These are phyloP conservation scores for Sminthurinus aureus DNA, from an alignment of 2,888 invertebrate genomes.

Conservation along the genomic window DNA sequence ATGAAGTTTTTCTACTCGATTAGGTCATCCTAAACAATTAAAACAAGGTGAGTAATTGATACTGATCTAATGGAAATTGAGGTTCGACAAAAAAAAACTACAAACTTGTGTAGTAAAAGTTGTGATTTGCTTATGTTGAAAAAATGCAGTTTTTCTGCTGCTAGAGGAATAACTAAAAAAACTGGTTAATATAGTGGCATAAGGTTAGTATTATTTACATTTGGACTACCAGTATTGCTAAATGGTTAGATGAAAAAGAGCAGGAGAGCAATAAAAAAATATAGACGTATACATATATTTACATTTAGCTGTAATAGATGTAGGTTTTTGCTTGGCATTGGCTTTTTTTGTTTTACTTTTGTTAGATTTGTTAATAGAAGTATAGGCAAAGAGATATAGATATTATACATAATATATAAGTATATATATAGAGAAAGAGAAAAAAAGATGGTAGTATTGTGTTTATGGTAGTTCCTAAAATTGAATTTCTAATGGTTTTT, in stretches of 20 bases:
- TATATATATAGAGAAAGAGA: too few species aligned
- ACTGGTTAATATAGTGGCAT: too few species aligned
- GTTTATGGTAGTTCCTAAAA: neutral
- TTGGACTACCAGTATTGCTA: neutral
- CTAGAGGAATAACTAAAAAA: too few species aligned
- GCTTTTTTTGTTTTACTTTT: neutral
- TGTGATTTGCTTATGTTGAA: neutral
- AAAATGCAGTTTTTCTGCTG: neutral
- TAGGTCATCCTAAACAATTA: too few species aligned
- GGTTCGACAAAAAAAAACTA: slow-evolving; percentile 8
- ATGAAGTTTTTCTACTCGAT: too few species aligned
- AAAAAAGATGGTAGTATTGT: neutral
- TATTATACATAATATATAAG: neutral
- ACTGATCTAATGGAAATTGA: too few species aligned
- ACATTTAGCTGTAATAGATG: neutral
- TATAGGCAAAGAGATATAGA: neutral
- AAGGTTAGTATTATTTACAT: neutral
- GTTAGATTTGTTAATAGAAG: neutral
- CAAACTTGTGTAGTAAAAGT: neutral
- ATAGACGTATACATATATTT: slow-evolving; percentile 2
- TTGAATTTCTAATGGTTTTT: neutral
- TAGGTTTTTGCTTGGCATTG: neutral
- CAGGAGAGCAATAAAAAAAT: slow-evolving; percentile 6
- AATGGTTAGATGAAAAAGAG: neutral
- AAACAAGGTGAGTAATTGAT: too few species aligned